phyloP scores from a whole-genome alignment of 2,113 vertebrate genomes.

The Pandion haliaetus region DNA sequence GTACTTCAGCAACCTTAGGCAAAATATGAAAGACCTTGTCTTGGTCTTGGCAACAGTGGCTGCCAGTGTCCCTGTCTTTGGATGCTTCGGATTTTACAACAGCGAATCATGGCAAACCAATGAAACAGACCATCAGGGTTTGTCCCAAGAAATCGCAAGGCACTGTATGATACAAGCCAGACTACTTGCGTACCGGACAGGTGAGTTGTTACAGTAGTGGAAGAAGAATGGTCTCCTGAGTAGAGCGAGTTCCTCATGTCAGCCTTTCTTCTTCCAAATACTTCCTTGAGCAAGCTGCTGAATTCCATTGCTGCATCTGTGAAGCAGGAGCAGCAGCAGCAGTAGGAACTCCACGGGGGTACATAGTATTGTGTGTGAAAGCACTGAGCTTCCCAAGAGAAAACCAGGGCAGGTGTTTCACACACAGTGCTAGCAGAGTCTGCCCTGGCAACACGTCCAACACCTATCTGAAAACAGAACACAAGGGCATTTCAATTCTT shows the following conservation, averaged over 20 bases:
- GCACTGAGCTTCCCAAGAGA: neutral
- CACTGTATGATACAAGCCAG: constrained; percentile 92
- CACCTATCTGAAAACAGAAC: neutral
- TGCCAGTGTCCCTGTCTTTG: constrained; percentile 81
- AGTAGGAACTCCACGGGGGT: neutral
- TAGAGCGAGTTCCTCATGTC: neutral
- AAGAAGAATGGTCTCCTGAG: neutral
- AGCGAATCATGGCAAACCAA: constrained; percentile 7
- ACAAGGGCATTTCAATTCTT: neutral
- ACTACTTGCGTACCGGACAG: constrained; percentile 88
- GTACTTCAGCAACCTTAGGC: constrained; percentile 86
- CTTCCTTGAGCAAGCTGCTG: neutral
- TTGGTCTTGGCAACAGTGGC: constrained; percentile 84
- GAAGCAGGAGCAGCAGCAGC: neutral
- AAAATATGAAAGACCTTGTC: constrained; percentile 91
- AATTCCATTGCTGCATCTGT: neutral
- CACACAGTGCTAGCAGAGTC: neutral
- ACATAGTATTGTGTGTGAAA: neutral
- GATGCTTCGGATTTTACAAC: constrained; percentile 85
- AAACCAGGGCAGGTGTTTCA: neutral
- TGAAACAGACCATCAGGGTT: constrained; percentile 55
- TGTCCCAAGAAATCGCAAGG: constrained; percentile 83
- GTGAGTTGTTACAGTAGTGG: constrained; percentile 63
- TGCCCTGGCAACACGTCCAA: neutral
- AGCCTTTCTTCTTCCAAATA: neutral